These are phyloP conservation scores for Limenitis camilla DNA, from an alignment of 2,888 invertebrate species.

Conservation along the genomic window DNA sequence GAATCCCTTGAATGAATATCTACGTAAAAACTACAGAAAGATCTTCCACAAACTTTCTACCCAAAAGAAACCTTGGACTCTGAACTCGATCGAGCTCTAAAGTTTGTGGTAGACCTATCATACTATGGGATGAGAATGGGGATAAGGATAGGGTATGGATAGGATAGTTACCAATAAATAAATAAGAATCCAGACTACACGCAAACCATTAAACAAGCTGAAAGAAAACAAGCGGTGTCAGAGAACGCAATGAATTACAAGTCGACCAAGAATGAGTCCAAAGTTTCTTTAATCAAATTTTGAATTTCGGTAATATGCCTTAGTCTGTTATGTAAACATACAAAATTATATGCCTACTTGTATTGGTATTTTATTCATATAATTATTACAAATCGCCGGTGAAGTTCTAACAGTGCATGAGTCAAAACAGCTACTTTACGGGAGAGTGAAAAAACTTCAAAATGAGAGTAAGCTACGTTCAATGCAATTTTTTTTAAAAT, in stretches of 20 bases:
- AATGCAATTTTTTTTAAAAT: too few species aligned
- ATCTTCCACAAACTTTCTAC: conserved; percentile 59
- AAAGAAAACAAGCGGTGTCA: conserved; percentile 46
- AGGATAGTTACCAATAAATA: conserved; percentile 66
- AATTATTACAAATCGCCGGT: too few species aligned
- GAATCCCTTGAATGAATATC: not conserved
- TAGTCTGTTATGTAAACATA: not conserved
- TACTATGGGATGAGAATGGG: conserved; percentile 21
- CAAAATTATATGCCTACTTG: not conserved
- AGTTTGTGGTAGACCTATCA: conserved; percentile 60
- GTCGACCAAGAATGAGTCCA: conserved; percentile 60
- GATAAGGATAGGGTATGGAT: conserved; percentile 23
- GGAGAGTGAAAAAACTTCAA: too few species aligned
- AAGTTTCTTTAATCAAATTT: conserved; percentile 48
- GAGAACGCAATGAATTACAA: conserved; percentile 28
- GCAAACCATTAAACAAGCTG: conserved; percentile 75
- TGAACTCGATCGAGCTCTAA: conserved; percentile 48
- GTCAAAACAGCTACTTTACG: too few species aligned
- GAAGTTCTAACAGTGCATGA: too few species aligned
- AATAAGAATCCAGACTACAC: conserved; percentile 66
- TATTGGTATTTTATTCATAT: too few species aligned
- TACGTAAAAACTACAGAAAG: conserved; percentile 22
- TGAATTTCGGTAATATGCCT: conserved; percentile 33
- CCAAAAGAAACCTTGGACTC: conserved; percentile 51
- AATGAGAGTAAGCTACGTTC: too few species aligned